These are phyloP conservation scores for Pterostichus madidus DNA, from an alignment of 2,888 invertebrate species.

Conservation along the genomic window DNA sequence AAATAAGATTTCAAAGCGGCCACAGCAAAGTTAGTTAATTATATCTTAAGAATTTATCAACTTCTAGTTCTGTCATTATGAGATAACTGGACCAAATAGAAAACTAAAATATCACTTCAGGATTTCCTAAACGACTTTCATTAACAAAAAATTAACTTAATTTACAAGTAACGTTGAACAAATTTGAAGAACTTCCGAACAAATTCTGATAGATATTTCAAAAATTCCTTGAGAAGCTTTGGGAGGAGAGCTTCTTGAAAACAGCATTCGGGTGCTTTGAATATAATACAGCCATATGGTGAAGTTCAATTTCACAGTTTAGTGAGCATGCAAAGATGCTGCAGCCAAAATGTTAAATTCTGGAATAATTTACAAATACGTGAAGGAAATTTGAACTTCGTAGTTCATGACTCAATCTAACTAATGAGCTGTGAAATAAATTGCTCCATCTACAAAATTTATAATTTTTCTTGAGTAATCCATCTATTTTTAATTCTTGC, in stretches of 20 bases:
- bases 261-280: constrained; percentile 16
- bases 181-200: constrained; percentile 13
- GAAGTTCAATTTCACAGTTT: constrained; percentile 60
- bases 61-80: not conserved
- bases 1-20: not conserved
- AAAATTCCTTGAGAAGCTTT: not conserved
- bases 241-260: not conserved
- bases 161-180: constrained; percentile 25
- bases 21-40: constrained; percentile 15
- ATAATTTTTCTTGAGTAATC: not conserved
- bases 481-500: not conserved
- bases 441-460: not conserved
- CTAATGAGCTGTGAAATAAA: constrained; percentile 42
- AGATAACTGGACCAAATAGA: not conserved
- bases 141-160: constrained; percentile 16
- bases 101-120: not conserved
- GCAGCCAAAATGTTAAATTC: constrained; percentile 49
- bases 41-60: constrained; percentile 1
- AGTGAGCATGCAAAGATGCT: constrained; percentile 50
- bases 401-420: constrained; percentile 35
- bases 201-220: constrained; percentile 33
- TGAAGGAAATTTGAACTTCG: constrained; percentile 30
- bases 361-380: constrained; percentile 60
- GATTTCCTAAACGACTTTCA: constrained; percentile 18
- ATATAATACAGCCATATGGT: constrained; percentile 52